Conservation (phyloP, 2,113 vertebrate genomes). For the Cebus imitator region DNA sequence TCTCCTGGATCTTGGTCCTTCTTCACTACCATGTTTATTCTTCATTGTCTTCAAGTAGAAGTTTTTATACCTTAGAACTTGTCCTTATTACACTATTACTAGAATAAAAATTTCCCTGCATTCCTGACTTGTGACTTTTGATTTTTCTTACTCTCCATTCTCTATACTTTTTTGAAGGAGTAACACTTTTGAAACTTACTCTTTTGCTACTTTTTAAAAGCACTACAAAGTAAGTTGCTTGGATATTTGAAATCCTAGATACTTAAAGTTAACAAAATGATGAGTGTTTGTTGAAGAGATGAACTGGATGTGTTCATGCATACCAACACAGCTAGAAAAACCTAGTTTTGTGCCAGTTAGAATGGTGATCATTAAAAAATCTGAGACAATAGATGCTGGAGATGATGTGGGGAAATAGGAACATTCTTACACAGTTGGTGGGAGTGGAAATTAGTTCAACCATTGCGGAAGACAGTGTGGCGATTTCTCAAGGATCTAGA, state of each 20-base stretch:
- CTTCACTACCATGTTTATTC: background rate
- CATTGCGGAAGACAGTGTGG: too few relatives aligned
- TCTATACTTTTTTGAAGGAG: background rate
- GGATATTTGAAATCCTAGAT: background rate
- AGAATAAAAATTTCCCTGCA: background rate
- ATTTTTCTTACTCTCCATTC: background rate
- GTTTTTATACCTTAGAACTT: background rate
- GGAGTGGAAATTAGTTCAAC: too few relatives aligned
- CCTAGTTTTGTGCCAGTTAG: background rate
- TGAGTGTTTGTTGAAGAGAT: background rate
- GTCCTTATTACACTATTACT: background rate
- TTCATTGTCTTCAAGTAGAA: background rate
- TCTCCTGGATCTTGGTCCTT: background rate
- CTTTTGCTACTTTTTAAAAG: background rate
- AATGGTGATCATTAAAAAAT: too few relatives aligned
- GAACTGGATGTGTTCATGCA: background rate
- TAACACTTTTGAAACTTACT: conserved; percentile 1
- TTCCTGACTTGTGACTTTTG: background rate
- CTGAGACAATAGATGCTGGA: too few relatives aligned
- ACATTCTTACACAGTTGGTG: too few relatives aligned
- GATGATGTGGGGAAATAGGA: too few relatives aligned
- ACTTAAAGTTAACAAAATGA: background rate
- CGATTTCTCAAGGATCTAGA: too few relatives aligned
- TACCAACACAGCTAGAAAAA: background rate
- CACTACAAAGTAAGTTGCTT: background rate